phyloP scores from a whole-genome alignment of 2,797 vertebrate species.

The Alca torda region DNA sequence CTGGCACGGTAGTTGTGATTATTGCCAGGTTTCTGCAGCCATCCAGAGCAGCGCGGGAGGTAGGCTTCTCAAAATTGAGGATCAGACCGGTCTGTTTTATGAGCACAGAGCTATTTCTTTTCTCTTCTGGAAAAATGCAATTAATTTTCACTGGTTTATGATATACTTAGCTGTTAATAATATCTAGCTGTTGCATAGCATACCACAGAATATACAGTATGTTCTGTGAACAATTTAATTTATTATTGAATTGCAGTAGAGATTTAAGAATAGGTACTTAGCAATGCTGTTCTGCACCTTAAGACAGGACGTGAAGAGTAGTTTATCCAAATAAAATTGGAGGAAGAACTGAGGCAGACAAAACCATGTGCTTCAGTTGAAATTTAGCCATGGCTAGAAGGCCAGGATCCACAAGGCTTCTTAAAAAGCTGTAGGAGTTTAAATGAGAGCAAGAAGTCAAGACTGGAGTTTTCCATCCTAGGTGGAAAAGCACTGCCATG shows the following conservation, averaged over 20 bases:
- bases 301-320: neutral
- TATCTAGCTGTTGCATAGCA: neutral
- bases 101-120: neutral
- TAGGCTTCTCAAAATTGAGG: neutral
- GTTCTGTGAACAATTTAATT: neutral
- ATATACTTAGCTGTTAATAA: neutral
- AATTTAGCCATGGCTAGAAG: neutral
- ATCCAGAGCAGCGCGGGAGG: neutral
- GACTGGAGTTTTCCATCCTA: neutral
- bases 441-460: neutral
- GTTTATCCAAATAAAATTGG: neutral
- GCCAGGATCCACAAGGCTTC: neutral
- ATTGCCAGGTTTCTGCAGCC: neutral
- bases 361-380: neutral
- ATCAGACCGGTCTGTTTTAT: neutral
- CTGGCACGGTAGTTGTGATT: neutral
- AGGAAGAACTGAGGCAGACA: neutral
- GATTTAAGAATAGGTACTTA: neutral
- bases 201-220: neutral
- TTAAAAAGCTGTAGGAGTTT: neutral
- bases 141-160: neutral
- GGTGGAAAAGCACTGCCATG: neutral
- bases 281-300: neutral
- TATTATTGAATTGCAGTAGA: neutral
- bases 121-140: neutral